Base-by-base conservation (phyloP, 1,140 invertebrate genomes). In the Mizuhopecten yessoensis region DNA sequence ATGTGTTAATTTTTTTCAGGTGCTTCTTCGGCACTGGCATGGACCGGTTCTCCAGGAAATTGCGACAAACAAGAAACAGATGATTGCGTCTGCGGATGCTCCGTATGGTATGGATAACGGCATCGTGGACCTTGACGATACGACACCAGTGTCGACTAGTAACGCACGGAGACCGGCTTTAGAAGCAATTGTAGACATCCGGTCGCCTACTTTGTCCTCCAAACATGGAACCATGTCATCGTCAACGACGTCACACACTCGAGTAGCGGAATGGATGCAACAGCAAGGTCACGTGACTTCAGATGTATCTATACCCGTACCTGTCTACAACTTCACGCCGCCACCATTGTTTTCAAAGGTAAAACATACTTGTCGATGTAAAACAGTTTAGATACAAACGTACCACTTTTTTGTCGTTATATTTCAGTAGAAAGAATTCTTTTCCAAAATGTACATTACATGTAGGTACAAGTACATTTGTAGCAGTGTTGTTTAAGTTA, bases 1-100 rank as follows among this genome's bases (percentile, higher is more conserved):
- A n/a, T n/a, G n/a, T 9, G 0, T 87, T 92, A 15, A 34, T 20
- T 36, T 88, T 33, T n/a, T n/a, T 17, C 23, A 94, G 93, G 86
- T 94, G 17, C 88, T 89, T 42, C 89, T 94, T 42, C 87, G 90
- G n/a, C 90, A 90, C n/a, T 93, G 93, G 92, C 92, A 94, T 89
- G 90, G 87, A n/a, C 87, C 87, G 0, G 88, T 92, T 34, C 75
- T 94, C 34, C 90, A 94, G 87, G 90, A 92, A 0, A 45, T 93
- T 33, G 88, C 86, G 0, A 33, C 86, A 13, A 87, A 91, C 34
- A 88, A 23, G 45, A 33, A 42, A 34, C 45, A 90, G 39, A 89
- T 89, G 88, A 86, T 90, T 42, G 57, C 57, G 33, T 34, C 34
- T 57, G 33, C n/a, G 57, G 29, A 42, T 36, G 34, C 20, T 0